A percentile compares a stretch with the other conserved stretches of the same genome.
These are phyloP conservation scores for Plecotus auritus DNA, from an alignment of 2,113 vertebrate species.

Conservation along the genomic window DNA sequence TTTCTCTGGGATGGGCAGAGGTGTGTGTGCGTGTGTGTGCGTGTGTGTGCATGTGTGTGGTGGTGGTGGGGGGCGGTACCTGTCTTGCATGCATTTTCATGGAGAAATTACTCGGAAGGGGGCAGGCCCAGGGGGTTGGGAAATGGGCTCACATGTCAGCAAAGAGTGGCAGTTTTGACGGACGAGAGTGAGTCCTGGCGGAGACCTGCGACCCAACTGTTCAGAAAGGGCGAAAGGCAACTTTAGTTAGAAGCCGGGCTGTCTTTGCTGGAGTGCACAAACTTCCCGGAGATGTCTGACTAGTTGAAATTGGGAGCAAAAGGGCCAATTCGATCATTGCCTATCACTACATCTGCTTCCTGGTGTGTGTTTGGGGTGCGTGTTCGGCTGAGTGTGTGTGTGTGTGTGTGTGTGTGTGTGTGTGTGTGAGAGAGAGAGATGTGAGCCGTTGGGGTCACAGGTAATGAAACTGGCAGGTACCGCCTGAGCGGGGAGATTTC, in stretches of 20 bases:
- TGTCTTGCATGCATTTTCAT: neutral
- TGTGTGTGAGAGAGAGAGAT: neutral
- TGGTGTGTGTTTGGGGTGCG: neutral
- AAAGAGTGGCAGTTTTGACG: neutral
- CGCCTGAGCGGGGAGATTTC: neutral
- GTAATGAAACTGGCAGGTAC: neutral
- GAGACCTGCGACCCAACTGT: neutral
- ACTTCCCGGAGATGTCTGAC: neutral
- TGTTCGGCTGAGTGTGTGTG: neutral
- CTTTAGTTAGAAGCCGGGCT: neutral
- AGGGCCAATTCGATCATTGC: neutral
- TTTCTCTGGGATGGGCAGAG: neutral
- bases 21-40: neutral
- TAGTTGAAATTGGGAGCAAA: neutral
- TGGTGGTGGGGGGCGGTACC: neutral
- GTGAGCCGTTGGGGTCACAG: neutral
- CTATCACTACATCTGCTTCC: neutral
- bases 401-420: neutral
- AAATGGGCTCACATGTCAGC: neutral
- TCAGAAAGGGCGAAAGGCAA: neutral
- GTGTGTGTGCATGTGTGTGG: neutral
- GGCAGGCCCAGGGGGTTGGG: neutral
- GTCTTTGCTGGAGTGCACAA: neutral
- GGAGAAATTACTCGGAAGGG: neutral
- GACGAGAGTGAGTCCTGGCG: neutral